Base-by-base conservation (phyloP, 2,888 invertebrate species). In the Agrotis puta region DNA sequence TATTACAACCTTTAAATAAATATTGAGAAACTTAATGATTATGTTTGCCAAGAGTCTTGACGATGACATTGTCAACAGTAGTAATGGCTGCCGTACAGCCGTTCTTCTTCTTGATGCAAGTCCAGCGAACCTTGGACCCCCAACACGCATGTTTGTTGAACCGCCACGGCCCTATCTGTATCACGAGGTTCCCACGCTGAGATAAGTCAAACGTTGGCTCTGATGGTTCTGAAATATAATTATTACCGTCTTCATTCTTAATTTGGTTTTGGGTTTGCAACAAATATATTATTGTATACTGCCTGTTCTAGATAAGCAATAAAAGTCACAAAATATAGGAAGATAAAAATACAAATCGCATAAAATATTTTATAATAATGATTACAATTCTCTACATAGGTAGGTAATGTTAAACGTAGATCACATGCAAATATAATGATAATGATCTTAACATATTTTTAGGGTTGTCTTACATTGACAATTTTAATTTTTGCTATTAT, bases 101-200 rank as follows among this genome's bases (percentile, higher is more conserved):
- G 16, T 83, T 90, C 83, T 94, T 95, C 90, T 95, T 95, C 86
- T 95, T 95, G 84, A 94, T 94, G 83, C 95, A 95, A 0, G 94
- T 93, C 95, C 95, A 95, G 13, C 95, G 92, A 2, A 94, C 92
- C 83, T 94, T 95, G 63, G 94, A 91, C 13, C 95, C 95, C 94
- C 94, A 95, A 70, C 92, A 92, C 2, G 94, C 94, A 79, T 95
- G 94, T 83, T 95, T 94, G 85, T 94, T 94, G 85, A 94, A 95
- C 3, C 95, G 89, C 94, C 94, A 94, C 61, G 93, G 91, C 0
- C 95, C 95, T 50, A 95, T 95, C 84, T 94, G 93, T 14, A 95
- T 92, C 48, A 95, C 94, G 56, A 95, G 85, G 80, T 95, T 95
- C 2, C 95, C 95, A 20, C 95, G 91, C 74, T 94, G 94, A 6